Base-by-base conservation (phyloP, 2,113 vertebrate genomes). In the Neogale vison region DNA sequence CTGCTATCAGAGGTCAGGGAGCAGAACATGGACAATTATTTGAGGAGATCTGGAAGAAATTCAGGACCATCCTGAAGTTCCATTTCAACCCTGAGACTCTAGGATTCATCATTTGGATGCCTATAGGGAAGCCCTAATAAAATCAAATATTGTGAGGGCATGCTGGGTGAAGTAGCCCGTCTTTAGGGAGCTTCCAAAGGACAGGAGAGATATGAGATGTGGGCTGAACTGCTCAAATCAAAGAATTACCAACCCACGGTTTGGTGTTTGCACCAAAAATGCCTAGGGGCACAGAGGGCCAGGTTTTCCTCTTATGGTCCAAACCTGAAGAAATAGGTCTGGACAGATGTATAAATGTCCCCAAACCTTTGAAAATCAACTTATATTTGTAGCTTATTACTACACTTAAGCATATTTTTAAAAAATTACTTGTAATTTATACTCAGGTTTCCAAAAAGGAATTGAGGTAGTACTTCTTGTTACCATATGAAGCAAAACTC, bases 361-460 rank as follows among this genome's bases (percentile, higher is more conserved):
- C 65, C n/a, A 88, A 67, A 77, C 29, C 12, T 93, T 86, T 98
- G 90, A 87, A 65, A 93, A 72, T 65, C 52, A 82, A 47, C 31
- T 79, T 79, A 55, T 34, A 45, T 83, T 90, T 96, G 59, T 82
- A 31, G 12, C 3, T 71, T 93, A 93, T 91, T 76, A 92, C 39
- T 55, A 94, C 12, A 67, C 11, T 83, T 76, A 88, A 34, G 39
- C 14, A 67, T 93, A 77, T 36, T 95, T 63, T 4, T 4, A 17
- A 79, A 82, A 89, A 96, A 12, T 74, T 63, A 87, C 39, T 88
- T 97, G 10, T 67, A 94, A 95, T 85, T 39, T 91, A 77, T 85
- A 65, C 15, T 59, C 24, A 90, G 87, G 26, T 89, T 96, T 97
- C 52, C 26, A 85, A 94, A 93, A 93, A 87, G 42, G 42, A 94